Evolutionary conservation across 1,140 invertebrate genomes (phyloP).

Genomic region (Diplogasteroides magnus): DNA sequence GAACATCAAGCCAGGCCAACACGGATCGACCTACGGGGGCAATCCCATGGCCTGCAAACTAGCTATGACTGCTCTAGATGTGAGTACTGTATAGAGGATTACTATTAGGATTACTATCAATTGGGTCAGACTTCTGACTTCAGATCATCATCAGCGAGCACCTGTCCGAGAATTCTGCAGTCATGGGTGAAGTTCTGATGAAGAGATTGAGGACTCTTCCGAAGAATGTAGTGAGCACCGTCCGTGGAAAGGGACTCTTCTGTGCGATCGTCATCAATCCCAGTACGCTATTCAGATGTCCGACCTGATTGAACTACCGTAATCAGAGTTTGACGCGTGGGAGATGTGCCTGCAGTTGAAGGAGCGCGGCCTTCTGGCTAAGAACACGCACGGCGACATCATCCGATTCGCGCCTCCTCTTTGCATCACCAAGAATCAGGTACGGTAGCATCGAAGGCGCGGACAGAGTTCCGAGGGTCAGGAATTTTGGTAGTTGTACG

Average conservation of each 20-base stretch:
- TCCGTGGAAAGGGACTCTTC: conserved; percentile 85
- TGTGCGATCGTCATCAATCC: conserved; percentile 82
- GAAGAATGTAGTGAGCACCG: conserved; percentile 68
- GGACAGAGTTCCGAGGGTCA: no score
- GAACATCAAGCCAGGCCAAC: conserved; percentile 83
- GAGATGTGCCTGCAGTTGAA: conserved; percentile 80
- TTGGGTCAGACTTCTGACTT: no score
- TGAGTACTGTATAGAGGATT: conserved; percentile 41
- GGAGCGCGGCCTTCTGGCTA: conserved; percentile 83
- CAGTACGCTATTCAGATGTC: conserved; percentile 2
- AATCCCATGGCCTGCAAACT: conserved; percentile 89
- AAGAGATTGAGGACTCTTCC: conserved; percentile 69
- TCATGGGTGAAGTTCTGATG: conserved; percentile 73
- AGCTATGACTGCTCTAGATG: conserved; percentile 62
- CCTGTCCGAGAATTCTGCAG: conserved; percentile 77
- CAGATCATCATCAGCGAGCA: conserved; percentile 76
- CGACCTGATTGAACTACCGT: background rate
- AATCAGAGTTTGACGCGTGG: conserved; percentile 75
- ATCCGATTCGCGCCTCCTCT: conserved; percentile 91
- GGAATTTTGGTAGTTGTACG: background rate
- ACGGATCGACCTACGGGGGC: conserved; percentile 97
- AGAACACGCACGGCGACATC: conserved; percentile 89
- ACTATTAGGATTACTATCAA: background rate
- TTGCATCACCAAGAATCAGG: conserved; percentile 74
- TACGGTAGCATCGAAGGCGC: no score